Base-by-base conservation (phyloP, 2,888 invertebrate genomes). In the Disparrhopalites patrizii region DNA sequence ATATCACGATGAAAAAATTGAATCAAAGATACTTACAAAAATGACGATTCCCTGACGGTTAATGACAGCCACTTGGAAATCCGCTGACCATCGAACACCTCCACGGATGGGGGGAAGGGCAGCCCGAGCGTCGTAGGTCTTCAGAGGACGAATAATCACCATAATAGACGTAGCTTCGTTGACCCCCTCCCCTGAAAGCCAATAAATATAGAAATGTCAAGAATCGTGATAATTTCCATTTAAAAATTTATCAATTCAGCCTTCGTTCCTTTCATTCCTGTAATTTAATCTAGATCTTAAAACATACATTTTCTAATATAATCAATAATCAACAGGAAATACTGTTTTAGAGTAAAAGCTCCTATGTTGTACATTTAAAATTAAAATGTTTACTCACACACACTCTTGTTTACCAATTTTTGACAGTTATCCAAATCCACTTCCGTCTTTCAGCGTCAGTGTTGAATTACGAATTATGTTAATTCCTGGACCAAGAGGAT, bases 31-130 rank as follows among this genome's bases (percentile, higher is more conserved):
- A 52, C 67, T 67, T 67, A 67, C 67, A 38, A 60, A 64, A 31
- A 67, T 52, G 13, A 36, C 38, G 1, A 63, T 55, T 51, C 67
- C 67, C 18, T 61, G 58, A 1, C 60, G 60, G 27, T 64, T 52
- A 13, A 67, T 54, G 23, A 64, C 31, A 5, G 63, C 64, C 28
- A 64, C 50, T 54, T 67, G 67, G 31, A 58, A 58, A 40, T 67
- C 67, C 10, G 27, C 28, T 8, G 67, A 67, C 58, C 67, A 67
- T 23, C 36, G 50, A 1, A 67, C 55, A 52, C 40, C 54, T 20
- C 57, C 63, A 30, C 31, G 27, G 33, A 58, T 23, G 5, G 52
- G 60, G 18, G 63, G 51, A 40, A 67, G 23, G 3, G 30, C 25
- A 13, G 66, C 13, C 3, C 36, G 56, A 28, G 62, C 33, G 30